phyloP scores from a whole-genome alignment of 2,888 invertebrate species.

The Drosophila falleni region DNA sequence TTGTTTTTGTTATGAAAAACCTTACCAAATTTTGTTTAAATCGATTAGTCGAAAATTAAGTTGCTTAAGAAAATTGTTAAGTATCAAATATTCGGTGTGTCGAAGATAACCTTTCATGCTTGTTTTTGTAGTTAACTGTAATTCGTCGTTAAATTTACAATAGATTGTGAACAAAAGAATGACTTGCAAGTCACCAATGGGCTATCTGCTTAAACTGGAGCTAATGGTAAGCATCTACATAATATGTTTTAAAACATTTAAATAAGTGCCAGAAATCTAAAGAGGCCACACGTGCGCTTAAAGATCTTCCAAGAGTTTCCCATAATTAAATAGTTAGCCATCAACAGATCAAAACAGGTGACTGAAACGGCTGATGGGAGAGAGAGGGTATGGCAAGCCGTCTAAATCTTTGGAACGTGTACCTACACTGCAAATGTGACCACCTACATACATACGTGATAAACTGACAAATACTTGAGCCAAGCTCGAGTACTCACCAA shows the following conservation, averaged over 20 bases:
- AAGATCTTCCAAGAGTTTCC: constrained; percentile 9
- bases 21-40: no score
- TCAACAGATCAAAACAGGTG: constrained; percentile 17
- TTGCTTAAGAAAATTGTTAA: neutral
- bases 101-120: neutral
- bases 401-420: constrained; percentile 7
- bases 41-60: neutral
- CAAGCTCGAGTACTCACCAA: constrained; percentile 17
- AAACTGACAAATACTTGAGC: constrained; percentile 51
- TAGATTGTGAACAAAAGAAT: constrained; percentile 35
- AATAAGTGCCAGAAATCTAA: constrained; percentile 23
- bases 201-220: constrained; percentile 82
- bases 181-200: constrained; percentile 57
- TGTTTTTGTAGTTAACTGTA: neutral
- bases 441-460: constrained; percentile 58
- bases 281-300: constrained; percentile 45
- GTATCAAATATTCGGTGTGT: neutral
- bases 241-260: constrained; percentile 5
- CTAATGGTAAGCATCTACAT: constrained; percentile 75
- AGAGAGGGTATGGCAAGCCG: constrained; percentile 26
- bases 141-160: constrained; percentile 1
- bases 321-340: constrained; percentile 50
- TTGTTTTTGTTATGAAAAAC: no score
- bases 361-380: constrained; percentile 36
- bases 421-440: constrained; percentile 33